phyloP scores from a whole-genome alignment of 2,888 invertebrate genomes.

The Falcaria lacertinaria region DNA sequence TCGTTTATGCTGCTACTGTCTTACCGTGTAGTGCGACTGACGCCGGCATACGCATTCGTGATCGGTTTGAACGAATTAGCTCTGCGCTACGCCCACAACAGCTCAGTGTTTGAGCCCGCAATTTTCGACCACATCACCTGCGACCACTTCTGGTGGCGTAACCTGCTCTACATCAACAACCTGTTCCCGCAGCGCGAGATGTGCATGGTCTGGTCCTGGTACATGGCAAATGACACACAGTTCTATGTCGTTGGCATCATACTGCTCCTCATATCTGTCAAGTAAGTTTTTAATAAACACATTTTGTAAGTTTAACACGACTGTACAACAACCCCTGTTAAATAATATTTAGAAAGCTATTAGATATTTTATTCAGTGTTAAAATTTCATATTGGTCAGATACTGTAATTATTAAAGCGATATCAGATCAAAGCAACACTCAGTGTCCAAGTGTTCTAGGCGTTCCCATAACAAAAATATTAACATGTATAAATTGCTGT shows the following conservation, averaged over 20 bases:
- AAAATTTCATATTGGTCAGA: no score
- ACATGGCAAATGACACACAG: slow-evolving; percentile 89
- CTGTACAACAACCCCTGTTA: no score
- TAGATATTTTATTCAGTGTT: no score
- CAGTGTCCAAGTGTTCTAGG: no score
- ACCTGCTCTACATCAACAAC: slow-evolving; percentile 90
- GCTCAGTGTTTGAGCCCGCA: slow-evolving; percentile 86
- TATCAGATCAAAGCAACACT: no score
- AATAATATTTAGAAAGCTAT: no score
- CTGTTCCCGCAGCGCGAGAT: slow-evolving; percentile 86
- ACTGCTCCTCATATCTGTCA: slow-evolving; percentile 82
- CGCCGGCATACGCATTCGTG: slow-evolving; percentile 90
- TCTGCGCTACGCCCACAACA: slow-evolving; percentile 84
- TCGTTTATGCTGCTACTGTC: slow-evolving; percentile 72
- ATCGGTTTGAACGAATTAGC: slow-evolving; percentile 87
- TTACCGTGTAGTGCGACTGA: slow-evolving; percentile 84
- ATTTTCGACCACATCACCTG: slow-evolving; percentile 86
- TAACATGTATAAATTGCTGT: no score
- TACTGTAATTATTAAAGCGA: no score
- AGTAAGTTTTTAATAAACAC: slow-evolving; percentile 68
- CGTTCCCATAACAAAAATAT: no score
- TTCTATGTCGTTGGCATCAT: slow-evolving; percentile 86
- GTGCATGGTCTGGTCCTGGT: slow-evolving; percentile 92
- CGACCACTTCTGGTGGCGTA: slow-evolving; percentile 90
- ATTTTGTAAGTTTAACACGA: no score